phyloP scores from a whole-genome alignment of 2,113 vertebrate genomes.

The Natator depressus region DNA sequence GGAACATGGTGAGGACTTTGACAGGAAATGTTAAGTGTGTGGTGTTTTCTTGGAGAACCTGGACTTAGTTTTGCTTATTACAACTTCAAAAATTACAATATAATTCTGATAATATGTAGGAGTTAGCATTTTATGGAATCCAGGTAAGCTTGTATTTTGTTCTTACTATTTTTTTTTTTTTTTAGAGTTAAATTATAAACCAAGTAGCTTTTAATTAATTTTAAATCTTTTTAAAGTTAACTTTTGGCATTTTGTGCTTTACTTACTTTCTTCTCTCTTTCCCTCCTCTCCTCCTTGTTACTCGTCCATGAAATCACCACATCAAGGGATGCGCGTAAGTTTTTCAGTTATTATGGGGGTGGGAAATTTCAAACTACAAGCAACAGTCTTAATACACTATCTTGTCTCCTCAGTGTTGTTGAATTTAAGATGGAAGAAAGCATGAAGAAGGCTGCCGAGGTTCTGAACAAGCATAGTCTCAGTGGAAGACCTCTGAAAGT shows the following conservation, averaged over 20 bases:
- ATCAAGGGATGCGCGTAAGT: slow-evolving; percentile 98
- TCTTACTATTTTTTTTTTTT: background rate
- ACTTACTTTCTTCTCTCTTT: slow-evolving; percentile 63
- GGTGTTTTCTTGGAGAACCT: slow-evolving; percentile 73
- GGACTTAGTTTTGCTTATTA: slow-evolving; percentile 72
- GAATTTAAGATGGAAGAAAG: slow-evolving; percentile 98
- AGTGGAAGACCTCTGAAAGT: slow-evolving; percentile 96
- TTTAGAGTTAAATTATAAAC: slow-evolving; percentile 48
- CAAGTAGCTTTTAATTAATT: slow-evolving; percentile 51
- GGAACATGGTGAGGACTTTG: slow-evolving; percentile 62
- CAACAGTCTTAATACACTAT: slow-evolving; percentile 41
- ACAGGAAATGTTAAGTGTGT: slow-evolving; percentile 70
- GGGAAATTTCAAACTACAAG: background rate
- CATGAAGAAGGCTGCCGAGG: slow-evolving; percentile 97
- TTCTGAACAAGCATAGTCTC: slow-evolving; percentile 95
- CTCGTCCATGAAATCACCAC: slow-evolving; percentile 45
- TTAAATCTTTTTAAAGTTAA: slow-evolving; percentile 11
- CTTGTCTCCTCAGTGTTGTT: slow-evolving; percentile 85
- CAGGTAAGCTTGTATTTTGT: slow-evolving; percentile 45
- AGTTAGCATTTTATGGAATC: slow-evolving; percentile 41
- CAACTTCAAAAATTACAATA: slow-evolving; percentile 51
- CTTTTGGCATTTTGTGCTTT: slow-evolving; percentile 33
- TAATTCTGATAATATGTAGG: slow-evolving; percentile 48
- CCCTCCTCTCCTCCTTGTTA: slow-evolving; percentile 46
- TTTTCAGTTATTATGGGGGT: slow-evolving; percentile 13